A percentile compares a stretch with the other conserved stretches of the same genome.
Evolutionary conservation across 2,888 invertebrate genomes (phyloP).

Genomic region (Mactromeris polynyma): DNA sequence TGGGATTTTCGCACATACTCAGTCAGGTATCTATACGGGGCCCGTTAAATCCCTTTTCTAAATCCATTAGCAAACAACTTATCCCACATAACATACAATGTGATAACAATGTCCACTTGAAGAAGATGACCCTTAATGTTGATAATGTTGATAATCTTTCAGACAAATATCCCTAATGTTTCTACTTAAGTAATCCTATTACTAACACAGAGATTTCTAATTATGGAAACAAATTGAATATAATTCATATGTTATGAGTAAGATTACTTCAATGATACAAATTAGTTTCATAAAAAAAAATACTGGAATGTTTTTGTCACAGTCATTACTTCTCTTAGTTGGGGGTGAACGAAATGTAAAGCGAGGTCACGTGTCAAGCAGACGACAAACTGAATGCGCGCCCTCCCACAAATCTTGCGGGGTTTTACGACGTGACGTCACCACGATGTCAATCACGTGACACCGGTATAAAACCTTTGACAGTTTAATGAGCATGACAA

Average conservation of each 20-base stretch:
- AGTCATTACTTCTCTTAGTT: not conserved
- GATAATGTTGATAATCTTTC: not conserved
- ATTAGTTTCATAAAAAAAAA: not conserved
- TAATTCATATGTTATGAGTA: conserved; percentile 36
- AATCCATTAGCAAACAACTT: not conserved
- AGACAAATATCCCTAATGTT: conserved; percentile 43
- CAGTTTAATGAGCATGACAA: conserved; percentile 38
- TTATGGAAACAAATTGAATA: conserved; percentile 8
- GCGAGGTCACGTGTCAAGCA: conserved; percentile 51
- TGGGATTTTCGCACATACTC: not conserved
- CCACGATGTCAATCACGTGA: conserved; percentile 53
- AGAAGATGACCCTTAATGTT: not conserved
- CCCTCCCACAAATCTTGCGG: conserved; percentile 47
- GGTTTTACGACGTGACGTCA: conserved; percentile 58
- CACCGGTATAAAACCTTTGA: conserved; percentile 53
- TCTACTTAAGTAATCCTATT: conserved; percentile 25
- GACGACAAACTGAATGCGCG: conserved; percentile 44
- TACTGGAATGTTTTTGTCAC: not conserved
- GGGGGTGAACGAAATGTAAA: conserved; percentile 44
- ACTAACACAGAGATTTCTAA: conserved; percentile 7
- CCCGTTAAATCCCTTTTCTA: conserved; percentile 11
- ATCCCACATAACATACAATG: not conserved
- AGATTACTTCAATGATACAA: not conserved
- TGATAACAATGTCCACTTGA: conserved; percentile 9
- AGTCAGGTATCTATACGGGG: not conserved